These are phyloP conservation scores for Uromys caudimaculatus DNA, from an alignment of 2,797 vertebrate species.

Conservation along the genomic window DNA sequence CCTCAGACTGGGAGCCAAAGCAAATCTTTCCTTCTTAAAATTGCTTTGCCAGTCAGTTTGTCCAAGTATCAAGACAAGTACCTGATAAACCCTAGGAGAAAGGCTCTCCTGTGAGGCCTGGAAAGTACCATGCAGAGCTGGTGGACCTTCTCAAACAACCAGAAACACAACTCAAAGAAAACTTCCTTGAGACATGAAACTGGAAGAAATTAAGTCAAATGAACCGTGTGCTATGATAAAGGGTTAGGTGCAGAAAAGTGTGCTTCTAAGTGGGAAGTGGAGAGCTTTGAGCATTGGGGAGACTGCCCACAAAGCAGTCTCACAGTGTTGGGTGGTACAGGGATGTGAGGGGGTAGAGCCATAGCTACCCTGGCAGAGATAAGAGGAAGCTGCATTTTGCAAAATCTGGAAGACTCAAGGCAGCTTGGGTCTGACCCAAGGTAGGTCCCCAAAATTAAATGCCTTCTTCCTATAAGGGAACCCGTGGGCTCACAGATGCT, in stretches of 20 bases:
- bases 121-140: neutral
- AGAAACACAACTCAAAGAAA: neutral
- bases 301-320: neutral
- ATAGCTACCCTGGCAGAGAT: neutral
- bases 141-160: neutral
- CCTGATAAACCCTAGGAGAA: neutral
- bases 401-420: neutral
- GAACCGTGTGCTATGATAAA: neutral
- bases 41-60: neutral
- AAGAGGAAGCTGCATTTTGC: neutral
- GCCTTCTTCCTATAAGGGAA: neutral
- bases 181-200: neutral
- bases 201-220: neutral
- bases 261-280: neutral
- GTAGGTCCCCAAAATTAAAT: neutral
- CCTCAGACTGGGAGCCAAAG: neutral
- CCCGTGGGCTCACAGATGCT: neutral
- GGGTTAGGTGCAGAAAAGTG: neutral
- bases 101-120: neutral
- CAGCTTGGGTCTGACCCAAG: neutral
- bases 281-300: no score
- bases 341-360: no score
- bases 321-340: rapidly evolving
- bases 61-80: neutral
- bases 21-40: neutral